Percentiles rank a stretch among this genome's conserved stretches.
phyloP scores from a whole-genome alignment of 2,888 invertebrate genomes.

The Acleris laterana region DNA sequence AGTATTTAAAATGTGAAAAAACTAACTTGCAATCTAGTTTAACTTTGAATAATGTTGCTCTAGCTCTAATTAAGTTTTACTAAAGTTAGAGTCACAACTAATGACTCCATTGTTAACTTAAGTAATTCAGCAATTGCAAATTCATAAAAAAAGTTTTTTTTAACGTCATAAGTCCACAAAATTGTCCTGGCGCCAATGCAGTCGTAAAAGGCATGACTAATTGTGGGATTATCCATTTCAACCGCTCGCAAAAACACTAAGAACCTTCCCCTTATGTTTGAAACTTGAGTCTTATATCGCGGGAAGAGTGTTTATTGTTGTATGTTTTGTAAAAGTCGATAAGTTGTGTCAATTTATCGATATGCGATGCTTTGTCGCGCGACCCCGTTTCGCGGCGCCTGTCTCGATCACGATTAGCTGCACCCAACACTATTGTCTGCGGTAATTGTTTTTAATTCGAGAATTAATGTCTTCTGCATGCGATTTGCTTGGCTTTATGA shows the following conservation, averaged over 20 bases:
- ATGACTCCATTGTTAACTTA: conserved; percentile 15
- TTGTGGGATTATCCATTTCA: conserved; percentile 45
- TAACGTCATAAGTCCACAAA: conserved; percentile 22
- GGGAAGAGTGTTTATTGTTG: not conserved
- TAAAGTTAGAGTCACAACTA: not conserved
- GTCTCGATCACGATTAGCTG: conserved; percentile 63
- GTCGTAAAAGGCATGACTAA: conserved; percentile 45
- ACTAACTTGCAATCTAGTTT: too few relatives aligned
- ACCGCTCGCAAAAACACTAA: conserved; percentile 26
- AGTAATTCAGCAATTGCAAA: too few relatives aligned
- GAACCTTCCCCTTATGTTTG: not conserved
- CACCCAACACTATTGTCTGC: conserved; percentile 72
- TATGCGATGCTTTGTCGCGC: conserved; percentile 58
- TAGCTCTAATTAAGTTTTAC: not conserved
- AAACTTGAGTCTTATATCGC: conserved; percentile 1
- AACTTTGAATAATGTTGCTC: not conserved
- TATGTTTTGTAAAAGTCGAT: not conserved
- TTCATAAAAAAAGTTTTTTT: conserved; percentile 29
- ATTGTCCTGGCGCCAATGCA: conserved; percentile 46
- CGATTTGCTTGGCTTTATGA: conserved; percentile 15
- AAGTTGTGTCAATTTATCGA: conserved; percentile 56
- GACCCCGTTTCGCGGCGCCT: conserved; percentile 61
- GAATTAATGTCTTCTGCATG: conserved; percentile 22
- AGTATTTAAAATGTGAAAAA: too few relatives aligned
- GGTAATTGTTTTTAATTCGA: conserved; percentile 31